Percentiles rank a stretch among this genome's conserved stretches.
phyloP scores from a whole-genome alignment of 1,140 invertebrate genomes.

The Bombus soroeensis region DNA sequence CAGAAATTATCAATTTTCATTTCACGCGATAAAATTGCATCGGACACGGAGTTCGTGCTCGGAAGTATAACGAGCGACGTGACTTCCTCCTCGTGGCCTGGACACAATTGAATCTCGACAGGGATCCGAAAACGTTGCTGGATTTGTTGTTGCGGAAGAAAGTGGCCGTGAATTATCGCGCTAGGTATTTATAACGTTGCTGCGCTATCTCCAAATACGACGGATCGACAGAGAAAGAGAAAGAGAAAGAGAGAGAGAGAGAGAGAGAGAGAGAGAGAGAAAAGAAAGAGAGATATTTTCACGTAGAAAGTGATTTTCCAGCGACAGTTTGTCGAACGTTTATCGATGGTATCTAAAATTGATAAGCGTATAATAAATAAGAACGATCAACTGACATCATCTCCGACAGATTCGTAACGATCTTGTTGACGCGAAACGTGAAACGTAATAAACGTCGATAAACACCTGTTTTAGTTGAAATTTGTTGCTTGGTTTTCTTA shows the following conservation, averaged over 20 bases:
- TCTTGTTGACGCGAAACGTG: not conserved
- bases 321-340: too few species aligned
- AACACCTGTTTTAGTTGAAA: not conserved
- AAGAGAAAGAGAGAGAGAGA: accelerated
- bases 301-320: too few species aligned
- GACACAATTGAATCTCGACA: not conserved
- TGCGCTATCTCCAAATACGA: too few species aligned
- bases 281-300: too few species aligned
- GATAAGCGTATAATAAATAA: too few species aligned
- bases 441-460: not conserved
- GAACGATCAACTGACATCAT: accelerated
- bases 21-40: not conserved
- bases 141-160: conserved; percentile 9
- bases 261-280: too few species aligned
- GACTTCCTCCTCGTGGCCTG: not conserved
- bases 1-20: conserved; percentile 27
- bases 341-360: too few species aligned
- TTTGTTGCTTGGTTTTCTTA: not conserved
- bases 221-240: too few species aligned
- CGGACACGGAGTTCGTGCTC: not conserved
- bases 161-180: conserved; percentile 3
- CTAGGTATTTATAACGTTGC: too few species aligned
- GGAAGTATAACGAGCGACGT: conserved; percentile 15
- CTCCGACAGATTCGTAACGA: too few species aligned
- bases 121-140: not conserved